These are phyloP conservation scores for Trichogramma dendrolimi DNA, from an alignment of 2,888 invertebrate species.

Conservation along the genomic window DNA sequence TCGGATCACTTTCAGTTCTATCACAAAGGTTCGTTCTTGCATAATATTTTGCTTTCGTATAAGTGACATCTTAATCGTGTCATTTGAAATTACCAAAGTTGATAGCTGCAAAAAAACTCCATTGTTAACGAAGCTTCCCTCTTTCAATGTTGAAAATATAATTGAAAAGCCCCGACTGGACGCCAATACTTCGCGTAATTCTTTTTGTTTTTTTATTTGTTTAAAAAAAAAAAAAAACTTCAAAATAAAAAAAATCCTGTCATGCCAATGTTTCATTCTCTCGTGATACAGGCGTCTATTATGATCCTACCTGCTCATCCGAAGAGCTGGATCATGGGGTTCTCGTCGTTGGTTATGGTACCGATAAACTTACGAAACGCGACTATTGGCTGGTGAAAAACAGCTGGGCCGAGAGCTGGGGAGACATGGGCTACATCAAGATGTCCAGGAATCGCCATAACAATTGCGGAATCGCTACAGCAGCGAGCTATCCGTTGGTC, in stretches of 20 bases:
- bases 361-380: constrained; percentile 57
- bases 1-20: constrained; percentile 83
- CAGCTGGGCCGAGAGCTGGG: constrained; percentile 80
- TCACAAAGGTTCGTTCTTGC: constrained; percentile 56
- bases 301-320: constrained; percentile 72
- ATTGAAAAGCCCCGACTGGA: too few species aligned
- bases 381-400: constrained; percentile 88
- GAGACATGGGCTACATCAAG: constrained; percentile 78
- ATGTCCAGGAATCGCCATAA: constrained; percentile 82
- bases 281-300: constrained; percentile 61
- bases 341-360: constrained; percentile 78
- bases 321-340: constrained; percentile 79
- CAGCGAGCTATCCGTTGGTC: constrained; percentile 82
- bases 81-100: too few species aligned
- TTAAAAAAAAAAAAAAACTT: neutral
- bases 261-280: constrained; percentile 9
- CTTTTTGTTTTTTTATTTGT: neutral
- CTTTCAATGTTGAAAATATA: too few species aligned
- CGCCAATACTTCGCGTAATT: too few species aligned
- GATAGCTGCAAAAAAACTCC: too few species aligned
- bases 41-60: too few species aligned
- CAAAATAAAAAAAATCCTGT: neutral
- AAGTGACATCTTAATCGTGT: too few species aligned
- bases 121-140: too few species aligned
- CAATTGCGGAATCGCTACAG: constrained; percentile 80